These are phyloP conservation scores for Mongoloraphidia duomilia DNA, from an alignment of 2,888 invertebrate genomes.

Conservation along the genomic window DNA sequence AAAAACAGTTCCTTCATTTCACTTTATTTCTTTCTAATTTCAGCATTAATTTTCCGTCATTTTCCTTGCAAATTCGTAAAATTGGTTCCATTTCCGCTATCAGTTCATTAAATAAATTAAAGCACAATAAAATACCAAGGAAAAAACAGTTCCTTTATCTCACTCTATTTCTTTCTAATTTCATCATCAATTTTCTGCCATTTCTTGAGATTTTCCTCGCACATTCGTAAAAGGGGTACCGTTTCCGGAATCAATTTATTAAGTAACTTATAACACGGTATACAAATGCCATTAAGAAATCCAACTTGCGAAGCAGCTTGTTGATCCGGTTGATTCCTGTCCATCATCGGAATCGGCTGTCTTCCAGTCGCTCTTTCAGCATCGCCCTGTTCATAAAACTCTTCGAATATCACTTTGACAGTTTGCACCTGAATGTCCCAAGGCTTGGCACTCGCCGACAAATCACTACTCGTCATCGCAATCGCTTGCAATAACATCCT, in stretches of 20 bases:
- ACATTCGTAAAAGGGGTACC: conserved; percentile 51
- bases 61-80: too few relatives aligned
- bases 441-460: conserved; percentile 72
- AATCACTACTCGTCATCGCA: conserved; percentile 71
- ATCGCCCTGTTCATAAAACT: conserved; percentile 68
- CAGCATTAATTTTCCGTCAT: too few relatives aligned
- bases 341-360: conserved; percentile 70
- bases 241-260: conserved; percentile 53
- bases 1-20: too few relatives aligned
- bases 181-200: conserved; percentile 36
- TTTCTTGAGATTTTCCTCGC: conserved; percentile 42
- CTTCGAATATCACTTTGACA: conserved; percentile 67
- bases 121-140: too few relatives aligned
- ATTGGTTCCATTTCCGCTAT: too few relatives aligned
- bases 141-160: too few relatives aligned
- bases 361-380: conserved; percentile 52
- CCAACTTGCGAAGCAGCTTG: conserved; percentile 69
- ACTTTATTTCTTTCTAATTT: too few relatives aligned
- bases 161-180: conserved; percentile 15
- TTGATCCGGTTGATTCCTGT: conserved; percentile 54
- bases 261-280: conserved; percentile 64
- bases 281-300: conserved; percentile 64
- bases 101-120: too few relatives aligned
- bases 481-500: conserved; percentile 57
- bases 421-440: conserved; percentile 71